These are phyloP conservation scores for Rhagophthalmus giganteus DNA, from an alignment of 2,888 invertebrate genomes.

Conservation along the genomic window DNA sequence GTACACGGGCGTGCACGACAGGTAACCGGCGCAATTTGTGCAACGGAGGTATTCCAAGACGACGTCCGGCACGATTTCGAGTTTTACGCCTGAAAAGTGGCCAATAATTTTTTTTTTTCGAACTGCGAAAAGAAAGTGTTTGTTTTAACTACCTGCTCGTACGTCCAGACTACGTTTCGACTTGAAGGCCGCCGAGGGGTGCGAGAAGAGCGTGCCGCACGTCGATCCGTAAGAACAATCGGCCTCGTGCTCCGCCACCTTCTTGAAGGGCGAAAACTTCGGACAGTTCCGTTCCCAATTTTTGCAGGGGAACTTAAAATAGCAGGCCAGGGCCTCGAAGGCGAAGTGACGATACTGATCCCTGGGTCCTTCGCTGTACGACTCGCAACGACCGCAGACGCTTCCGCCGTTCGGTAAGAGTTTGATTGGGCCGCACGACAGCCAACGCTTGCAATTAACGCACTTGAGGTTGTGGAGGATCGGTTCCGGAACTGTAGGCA, in stretches of 20 bases:
- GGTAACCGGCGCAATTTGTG: constrained; percentile 45
- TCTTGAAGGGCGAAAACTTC: constrained; percentile 44
- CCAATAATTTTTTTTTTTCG: too few relatives aligned
- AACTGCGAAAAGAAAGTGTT: too few relatives aligned
- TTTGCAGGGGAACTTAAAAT: constrained; percentile 49
- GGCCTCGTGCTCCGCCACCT: constrained; percentile 45
- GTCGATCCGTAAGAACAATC: constrained; percentile 43
- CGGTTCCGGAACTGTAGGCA: constrained; percentile 34
- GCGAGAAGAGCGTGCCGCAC: constrained; percentile 42
- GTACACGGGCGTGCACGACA: constrained; percentile 47
- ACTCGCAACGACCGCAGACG: constrained; percentile 49
- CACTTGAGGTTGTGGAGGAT: constrained; percentile 43
- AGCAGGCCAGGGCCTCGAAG: constrained; percentile 48
- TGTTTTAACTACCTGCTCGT: constrained; percentile 41
- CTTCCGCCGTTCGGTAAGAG: constrained; percentile 44
- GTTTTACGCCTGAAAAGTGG: constrained; percentile 44
- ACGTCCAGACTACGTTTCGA: constrained; percentile 41
- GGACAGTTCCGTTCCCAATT: constrained; percentile 48
- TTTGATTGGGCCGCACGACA: constrained; percentile 49
- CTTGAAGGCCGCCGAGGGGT: constrained; percentile 42
- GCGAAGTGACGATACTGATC: constrained; percentile 42
- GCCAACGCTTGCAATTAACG: constrained; percentile 43
- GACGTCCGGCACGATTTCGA: constrained; percentile 43
- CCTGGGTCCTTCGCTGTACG: constrained; percentile 3
- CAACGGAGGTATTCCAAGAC: constrained; percentile 46